These are phyloP conservation scores for Cyclophora albipunctata DNA, from an alignment of 2,888 invertebrate genomes.

Conservation along the genomic window DNA sequence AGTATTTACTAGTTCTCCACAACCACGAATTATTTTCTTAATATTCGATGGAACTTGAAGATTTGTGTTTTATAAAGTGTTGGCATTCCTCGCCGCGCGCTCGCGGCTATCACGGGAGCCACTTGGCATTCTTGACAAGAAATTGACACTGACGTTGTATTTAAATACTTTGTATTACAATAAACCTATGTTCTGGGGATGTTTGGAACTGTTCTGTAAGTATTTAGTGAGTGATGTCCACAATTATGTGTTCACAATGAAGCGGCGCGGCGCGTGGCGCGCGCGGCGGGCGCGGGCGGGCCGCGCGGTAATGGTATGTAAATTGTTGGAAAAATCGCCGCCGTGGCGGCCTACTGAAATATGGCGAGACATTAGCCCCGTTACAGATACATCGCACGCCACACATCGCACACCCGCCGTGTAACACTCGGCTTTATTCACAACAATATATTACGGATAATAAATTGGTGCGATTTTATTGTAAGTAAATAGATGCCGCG, in stretches of 20 bases:
- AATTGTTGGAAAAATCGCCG: constrained; percentile 13
- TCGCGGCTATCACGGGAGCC: neutral
- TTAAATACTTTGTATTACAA: neutral
- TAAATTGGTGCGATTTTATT: neutral
- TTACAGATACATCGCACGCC: constrained; percentile 15
- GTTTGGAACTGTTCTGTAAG: too few species aligned
- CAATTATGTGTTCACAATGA: too few species aligned
- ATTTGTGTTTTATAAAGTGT: neutral
- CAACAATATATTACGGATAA: neutral
- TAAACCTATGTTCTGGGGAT: neutral
- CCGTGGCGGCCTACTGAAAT: constrained; percentile 10
- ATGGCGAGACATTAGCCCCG: constrained; percentile 11
- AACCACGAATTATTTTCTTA: neutral
- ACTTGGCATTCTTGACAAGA: too few species aligned
- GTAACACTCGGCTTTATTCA: neutral
- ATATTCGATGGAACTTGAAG: neutral
- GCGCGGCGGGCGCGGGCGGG: constrained; percentile 2
- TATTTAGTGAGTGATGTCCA: too few species aligned
- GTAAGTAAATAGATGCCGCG: too few species aligned
- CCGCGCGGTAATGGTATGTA: constrained; percentile 15
- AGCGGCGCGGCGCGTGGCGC: too few species aligned
- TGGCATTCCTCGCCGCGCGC: neutral
- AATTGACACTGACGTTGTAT: too few species aligned
- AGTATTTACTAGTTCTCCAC: neutral
- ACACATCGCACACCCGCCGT: neutral